Conservation (phyloP, 2,113 vertebrate species). For the Passer domesticus region DNA sequence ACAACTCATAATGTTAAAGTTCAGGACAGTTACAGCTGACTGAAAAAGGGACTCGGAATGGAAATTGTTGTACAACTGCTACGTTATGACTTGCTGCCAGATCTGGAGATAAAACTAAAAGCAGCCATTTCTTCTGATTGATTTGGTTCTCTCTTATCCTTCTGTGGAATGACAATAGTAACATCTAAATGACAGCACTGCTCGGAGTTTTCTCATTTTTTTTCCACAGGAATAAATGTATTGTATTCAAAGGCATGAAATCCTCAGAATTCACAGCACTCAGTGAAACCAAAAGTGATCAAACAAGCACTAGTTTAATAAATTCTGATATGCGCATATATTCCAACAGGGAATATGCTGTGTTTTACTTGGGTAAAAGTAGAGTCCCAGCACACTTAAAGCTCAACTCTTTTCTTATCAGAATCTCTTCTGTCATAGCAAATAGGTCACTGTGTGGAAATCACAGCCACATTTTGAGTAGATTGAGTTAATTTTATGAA, state of each 20-base stretch:
- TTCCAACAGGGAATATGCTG: neutral
- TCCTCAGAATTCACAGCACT: neutral
- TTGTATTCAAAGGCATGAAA: neutral
- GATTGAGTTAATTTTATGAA: neutral
- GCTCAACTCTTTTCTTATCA: neutral
- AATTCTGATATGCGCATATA: neutral
- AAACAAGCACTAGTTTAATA: neutral
- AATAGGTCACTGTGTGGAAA: neutral
- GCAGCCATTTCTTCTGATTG: constrained; percentile 1
- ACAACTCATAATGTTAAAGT: constrained; percentile 20
- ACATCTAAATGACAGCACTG: neutral
- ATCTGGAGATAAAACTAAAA: constrained; percentile 31
- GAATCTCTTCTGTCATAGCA: neutral
- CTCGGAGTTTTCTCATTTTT: neutral
- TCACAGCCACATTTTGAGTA: neutral
- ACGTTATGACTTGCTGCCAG: constrained; percentile 9
- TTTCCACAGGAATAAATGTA: neutral
- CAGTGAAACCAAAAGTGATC: neutral
- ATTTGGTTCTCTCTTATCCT: neutral
- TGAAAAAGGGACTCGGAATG: constrained; percentile 18
- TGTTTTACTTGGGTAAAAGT: neutral
- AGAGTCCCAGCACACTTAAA: neutral
- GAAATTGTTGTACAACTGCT: constrained; percentile 39
- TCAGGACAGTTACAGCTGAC: constrained; percentile 9
- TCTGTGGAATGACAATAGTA: neutral